Evolutionary conservation across 2,113 vertebrate genomes (phyloP), one percentile per base, ranked within the genome.

Genomic region (Microcebus lehilahytsara): DNA sequence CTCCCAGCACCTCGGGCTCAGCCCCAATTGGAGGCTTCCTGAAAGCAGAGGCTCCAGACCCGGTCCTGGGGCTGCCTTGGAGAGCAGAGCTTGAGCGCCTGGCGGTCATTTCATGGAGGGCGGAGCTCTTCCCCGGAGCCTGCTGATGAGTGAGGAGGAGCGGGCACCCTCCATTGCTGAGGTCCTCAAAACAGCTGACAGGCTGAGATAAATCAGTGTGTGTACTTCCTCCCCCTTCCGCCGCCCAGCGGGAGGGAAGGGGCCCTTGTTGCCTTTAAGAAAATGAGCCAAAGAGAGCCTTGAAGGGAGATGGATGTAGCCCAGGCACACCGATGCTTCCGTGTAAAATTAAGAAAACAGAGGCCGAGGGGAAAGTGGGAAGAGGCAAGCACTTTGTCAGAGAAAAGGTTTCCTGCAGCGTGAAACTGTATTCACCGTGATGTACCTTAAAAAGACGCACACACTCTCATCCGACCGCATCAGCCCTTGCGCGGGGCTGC

Each of bases 171-270:
- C 97, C 96, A 98, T 98, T 97, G 97, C 98, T 96, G 92, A 96
- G 96, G 98, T 99, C 98, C 99, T 99, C 99, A 97, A 98, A 99
- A 99, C 98, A 98, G 98, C 98, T 98, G 99, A 99, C 99, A 99
- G 99, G 97, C 98, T 98, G 97, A 99, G 99, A 99, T 99, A 99
- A 99, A 99, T 99, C 99, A 99, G 98, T 98, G 94, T 98, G 98
- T 98, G 97, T 98, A 98, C 98, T 98, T 98, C 98, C 97, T 98
- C 98, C 97, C 98, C 98, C 98, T 98, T 98, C 98, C 94, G 93
- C 98, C 97, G 99, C 99, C 99, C 99, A 98, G 98, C 25, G 97
- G 98, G 98, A 99, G 99, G 98, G 98, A 98, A 27, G 34, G 99
- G 98, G 98, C 97, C 98, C 98, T 99, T 98, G 98, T 98, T 99